phyloP scores from a whole-genome alignment of 1,140 invertebrate species.

The Luehdorfia chinensis region DNA sequence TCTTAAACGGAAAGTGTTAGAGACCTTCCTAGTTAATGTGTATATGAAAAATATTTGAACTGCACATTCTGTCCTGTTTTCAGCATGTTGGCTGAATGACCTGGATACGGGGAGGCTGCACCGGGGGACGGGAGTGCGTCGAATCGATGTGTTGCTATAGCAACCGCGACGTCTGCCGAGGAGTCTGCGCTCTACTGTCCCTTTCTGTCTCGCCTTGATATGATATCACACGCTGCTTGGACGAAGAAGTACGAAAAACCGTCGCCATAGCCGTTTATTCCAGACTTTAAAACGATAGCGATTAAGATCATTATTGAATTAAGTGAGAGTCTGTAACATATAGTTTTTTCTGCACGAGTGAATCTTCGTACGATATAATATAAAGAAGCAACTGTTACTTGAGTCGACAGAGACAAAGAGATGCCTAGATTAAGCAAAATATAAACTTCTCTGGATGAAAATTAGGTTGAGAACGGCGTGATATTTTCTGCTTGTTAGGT shows the following conservation, averaged over 20 bases:
- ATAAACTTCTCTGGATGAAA: conserved; percentile 19
- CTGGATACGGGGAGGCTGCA: conserved; percentile 67
- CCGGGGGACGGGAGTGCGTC: conserved; percentile 44
- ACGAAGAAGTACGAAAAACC: conserved; percentile 21
- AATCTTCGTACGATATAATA: conserved; percentile 62
- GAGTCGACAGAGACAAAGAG: conserved; percentile 63
- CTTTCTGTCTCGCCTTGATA: conserved; percentile 69
- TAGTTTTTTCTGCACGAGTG: conserved; percentile 22
- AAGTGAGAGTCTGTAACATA: neutral
- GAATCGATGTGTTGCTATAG: conserved; percentile 73
- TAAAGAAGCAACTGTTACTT: conserved; percentile 64
- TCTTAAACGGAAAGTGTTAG: too few relatives aligned
- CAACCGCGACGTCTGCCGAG: conserved; percentile 74
- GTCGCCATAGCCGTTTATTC: conserved; percentile 4
- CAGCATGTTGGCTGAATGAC: conserved; percentile 54
- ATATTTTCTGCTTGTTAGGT: conserved; percentile 15
- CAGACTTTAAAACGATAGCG: neutral
- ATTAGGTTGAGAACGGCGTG: conserved; percentile 27
- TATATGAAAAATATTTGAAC: conserved; percentile 25
- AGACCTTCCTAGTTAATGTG: too few relatives aligned
- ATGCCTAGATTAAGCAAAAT: conserved; percentile 26
- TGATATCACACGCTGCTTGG: conserved; percentile 53
- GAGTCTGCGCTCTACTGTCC: conserved; percentile 74
- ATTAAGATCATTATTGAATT: conserved; percentile 18
- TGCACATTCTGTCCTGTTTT: conserved; percentile 18